phyloP scores from a whole-genome alignment of 2,113 vertebrate genomes.

The Myrmecobius fasciatus region DNA sequence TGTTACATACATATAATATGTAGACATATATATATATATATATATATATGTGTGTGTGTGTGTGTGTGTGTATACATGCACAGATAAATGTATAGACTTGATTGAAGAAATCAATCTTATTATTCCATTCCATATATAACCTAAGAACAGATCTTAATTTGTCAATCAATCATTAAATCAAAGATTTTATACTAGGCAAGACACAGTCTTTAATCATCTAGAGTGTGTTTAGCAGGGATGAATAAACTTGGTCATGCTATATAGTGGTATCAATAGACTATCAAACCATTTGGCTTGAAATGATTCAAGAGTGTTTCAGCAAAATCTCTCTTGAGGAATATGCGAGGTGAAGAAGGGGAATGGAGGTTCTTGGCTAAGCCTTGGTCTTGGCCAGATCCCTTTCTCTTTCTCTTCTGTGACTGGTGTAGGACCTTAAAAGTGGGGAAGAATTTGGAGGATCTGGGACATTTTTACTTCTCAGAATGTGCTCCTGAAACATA shows the following conservation, averaged over 20 bases:
- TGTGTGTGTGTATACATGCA: too few species aligned
- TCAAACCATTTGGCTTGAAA: background rate
- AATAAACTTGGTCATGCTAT: background rate
- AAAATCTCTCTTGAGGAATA: background rate
- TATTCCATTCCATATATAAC: background rate
- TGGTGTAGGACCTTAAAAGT: background rate
- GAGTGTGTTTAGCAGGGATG: background rate
- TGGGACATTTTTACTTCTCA: background rate
- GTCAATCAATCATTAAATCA: too few species aligned
- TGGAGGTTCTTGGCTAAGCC: background rate
- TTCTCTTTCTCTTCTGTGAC: background rate
- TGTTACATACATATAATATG: too few species aligned
- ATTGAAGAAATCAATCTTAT: background rate
- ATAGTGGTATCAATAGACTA: background rate
- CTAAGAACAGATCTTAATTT: background rate
- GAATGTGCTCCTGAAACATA: background rate
- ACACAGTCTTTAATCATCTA: background rate
- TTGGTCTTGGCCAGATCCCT: background rate
- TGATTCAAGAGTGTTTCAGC: background rate
- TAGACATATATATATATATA: too few species aligned
- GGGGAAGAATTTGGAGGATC: background rate
- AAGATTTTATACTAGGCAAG: too few species aligned
- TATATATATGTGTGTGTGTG: too few species aligned
- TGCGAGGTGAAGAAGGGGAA: background rate
- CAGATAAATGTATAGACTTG: background rate